These are phyloP conservation scores for Chaenocephalus aceratus DNA, from an alignment of 2,113 vertebrate species.

Conservation along the genomic window DNA sequence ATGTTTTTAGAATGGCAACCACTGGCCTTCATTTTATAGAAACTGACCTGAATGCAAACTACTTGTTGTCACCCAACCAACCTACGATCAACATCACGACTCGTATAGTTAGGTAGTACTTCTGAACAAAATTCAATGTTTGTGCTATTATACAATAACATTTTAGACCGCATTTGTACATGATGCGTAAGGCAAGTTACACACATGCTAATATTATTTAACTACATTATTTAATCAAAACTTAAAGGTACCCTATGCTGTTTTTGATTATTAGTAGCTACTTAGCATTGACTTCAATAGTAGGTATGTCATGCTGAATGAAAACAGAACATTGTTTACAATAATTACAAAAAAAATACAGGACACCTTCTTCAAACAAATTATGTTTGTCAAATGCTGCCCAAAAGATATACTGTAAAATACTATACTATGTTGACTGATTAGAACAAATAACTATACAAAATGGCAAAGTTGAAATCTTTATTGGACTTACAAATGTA, in stretches of 20 bases:
- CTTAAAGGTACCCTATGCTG: not conserved
- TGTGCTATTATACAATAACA: not conserved
- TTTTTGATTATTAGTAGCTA: not conserved
- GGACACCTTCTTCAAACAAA: no score
- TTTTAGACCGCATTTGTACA: not conserved
- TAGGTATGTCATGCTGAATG: not conserved
- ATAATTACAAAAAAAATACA: not conserved
- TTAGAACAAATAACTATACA: no score
- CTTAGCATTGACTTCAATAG: not conserved
- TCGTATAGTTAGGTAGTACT: no score
- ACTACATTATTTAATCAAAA: no score
- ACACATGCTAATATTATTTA: not conserved
- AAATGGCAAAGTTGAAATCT: no score
- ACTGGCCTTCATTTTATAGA: not conserved
- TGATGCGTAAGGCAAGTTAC: not conserved
- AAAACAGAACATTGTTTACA: not conserved
- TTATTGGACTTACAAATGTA: no score
- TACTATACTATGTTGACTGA: no score
- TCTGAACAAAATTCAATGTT: not conserved
- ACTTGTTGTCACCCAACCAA: not conserved
- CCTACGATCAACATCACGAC: not conserved
- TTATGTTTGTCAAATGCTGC: no score
- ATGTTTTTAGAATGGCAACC: not conserved
- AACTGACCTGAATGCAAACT: not conserved
- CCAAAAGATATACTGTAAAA: no score